phyloP scores from a whole-genome alignment of 2,888 invertebrate species.

The Metalampra italica region DNA sequence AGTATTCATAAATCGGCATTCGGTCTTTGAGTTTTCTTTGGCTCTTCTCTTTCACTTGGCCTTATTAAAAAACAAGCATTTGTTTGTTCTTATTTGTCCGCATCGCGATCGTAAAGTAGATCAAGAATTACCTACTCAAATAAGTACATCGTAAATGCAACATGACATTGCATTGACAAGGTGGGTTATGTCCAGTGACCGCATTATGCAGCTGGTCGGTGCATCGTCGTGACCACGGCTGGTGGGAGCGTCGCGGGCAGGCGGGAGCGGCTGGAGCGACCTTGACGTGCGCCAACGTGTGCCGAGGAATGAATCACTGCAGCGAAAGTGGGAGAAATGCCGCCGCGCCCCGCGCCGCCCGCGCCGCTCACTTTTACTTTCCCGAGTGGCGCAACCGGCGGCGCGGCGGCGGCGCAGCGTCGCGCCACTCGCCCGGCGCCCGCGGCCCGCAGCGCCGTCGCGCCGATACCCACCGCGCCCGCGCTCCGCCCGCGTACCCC shows the following conservation, averaged over 20 bases:
- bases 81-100: no score
- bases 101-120: not conserved
- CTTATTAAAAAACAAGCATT: no score
- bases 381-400: constrained; percentile 74
- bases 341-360: constrained; percentile 57
- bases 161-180: no score
- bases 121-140: no score
- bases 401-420: constrained; percentile 57
- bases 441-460: constrained; percentile 75
- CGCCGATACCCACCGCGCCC: constrained; percentile 32
- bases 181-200: constrained; percentile 8
- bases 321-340: constrained; percentile 79
- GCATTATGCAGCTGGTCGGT: constrained; percentile 16
- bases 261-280: constrained; percentile 69
- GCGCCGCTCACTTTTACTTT: constrained; percentile 77
- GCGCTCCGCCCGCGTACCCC: constrained; percentile 43
- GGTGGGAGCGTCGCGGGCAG: not conserved
- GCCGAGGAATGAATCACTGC: constrained; percentile 60
- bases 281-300: constrained; percentile 47
- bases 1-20: no score
- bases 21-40: no score
- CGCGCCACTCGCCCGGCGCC: constrained; percentile 76
- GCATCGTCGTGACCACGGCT: constrained; percentile 1
- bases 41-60: no score
- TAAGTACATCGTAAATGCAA: no score